Evolutionary conservation across 2,888 invertebrate species (phyloP), one percentile per base, ranked within the genome.

Genomic region (Caenorhabditis sp.): DNA sequence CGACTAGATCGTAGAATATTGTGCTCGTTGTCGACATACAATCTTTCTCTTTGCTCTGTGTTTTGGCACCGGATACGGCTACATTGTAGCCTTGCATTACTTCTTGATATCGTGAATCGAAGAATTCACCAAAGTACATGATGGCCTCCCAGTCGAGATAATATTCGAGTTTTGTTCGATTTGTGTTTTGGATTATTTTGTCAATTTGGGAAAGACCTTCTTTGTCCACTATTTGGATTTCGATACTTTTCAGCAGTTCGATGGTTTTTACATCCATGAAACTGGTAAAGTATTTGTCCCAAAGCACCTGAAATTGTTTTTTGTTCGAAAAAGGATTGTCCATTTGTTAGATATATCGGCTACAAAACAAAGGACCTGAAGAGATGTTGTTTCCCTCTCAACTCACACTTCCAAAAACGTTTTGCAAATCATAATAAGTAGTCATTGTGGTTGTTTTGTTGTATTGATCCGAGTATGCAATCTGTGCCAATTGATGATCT

Each of bases 71-170:
- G 23, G 51, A 51, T 12, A 53, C 53, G 10, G 61, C 61, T 10
- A 53, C 23, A 51, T 50, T 51, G 19, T 31, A 61, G 12, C 23
- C 61, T 24, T 61, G 51, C 61, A 61, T 61, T 17, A 53, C 53
- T 51, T 61, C 53, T 24, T 53, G 61, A 51, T 61, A 61, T 27
- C 61, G 3, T 3, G 1, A 1, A 24, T 61, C 61, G 19, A 61
- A 61, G 50, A 61, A 61, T 31, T 61, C 61, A 3, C 61, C 61
- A 36, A 27, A 61, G 36, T 61, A 61, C 19, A 61, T 37, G 14
- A 61, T 21, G 6, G 61, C 31, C 17, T 51, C 51, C 61, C 61
- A 61, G 21, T 61, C 61, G 1, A 61, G 31, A 51, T 61, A 61
- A 53, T 61, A 53, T 17, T 27, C 2, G 4, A 61, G 53, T 1